A percentile compares a stretch with the other conserved stretches of the same genome.
phyloP scores from a whole-genome alignment of 2,797 vertebrate species.

The Crenichthys baileyi region DNA sequence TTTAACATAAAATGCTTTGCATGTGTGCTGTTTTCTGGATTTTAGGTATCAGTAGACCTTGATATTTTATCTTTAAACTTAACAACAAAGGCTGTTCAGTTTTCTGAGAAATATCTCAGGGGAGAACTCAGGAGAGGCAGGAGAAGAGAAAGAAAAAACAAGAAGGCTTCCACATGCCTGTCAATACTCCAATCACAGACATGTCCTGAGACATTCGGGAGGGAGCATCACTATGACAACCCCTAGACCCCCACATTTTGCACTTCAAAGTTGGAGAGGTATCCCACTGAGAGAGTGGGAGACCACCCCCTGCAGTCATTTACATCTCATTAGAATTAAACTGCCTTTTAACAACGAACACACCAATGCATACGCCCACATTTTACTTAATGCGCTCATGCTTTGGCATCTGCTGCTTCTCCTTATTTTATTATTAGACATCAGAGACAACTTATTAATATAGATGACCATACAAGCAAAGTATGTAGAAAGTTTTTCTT shows the following conservation, averaged over 20 bases:
- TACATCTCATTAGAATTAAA: constrained; percentile 75
- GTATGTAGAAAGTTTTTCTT: not conserved
- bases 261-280: constrained; percentile 70
- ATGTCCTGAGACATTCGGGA: constrained; percentile 53
- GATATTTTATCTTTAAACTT: constrained; percentile 15
- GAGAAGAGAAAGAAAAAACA: constrained; percentile 25
- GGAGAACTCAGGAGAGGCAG: constrained; percentile 16
- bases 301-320: constrained; percentile 73
- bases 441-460: constrained; percentile 32
- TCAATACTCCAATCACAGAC: constrained; percentile 72
- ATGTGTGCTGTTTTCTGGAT: constrained; percentile 27
- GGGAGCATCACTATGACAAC: constrained; percentile 74
- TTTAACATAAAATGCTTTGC: constrained; percentile 54
- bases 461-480: constrained; percentile 14
- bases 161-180: constrained; percentile 66
- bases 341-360: constrained; percentile 42
- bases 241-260: constrained; percentile 50
- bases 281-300: constrained; percentile 61
- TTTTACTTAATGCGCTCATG: constrained; percentile 21
- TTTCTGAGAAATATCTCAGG: constrained; percentile 39
- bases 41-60: constrained; percentile 33
- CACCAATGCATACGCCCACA: constrained; percentile 18
- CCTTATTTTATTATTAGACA: constrained; percentile 26
- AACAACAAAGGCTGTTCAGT: constrained; percentile 31
- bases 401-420: constrained; percentile 12